Evolutionary conservation across 2,113 vertebrate species (phyloP).

Genomic region (Panurus biarmicus): DNA sequence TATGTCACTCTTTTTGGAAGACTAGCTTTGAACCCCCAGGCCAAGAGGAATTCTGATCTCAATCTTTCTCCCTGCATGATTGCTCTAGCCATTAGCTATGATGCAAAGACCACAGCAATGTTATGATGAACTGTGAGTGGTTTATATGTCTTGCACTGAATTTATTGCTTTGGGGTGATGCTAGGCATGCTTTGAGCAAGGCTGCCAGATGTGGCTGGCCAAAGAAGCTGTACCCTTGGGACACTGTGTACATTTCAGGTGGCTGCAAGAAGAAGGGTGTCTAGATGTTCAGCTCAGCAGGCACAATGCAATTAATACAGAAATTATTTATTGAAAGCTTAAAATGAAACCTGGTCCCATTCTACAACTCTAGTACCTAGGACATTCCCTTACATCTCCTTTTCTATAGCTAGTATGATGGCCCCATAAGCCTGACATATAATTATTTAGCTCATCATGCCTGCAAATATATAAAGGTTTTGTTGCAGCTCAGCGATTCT

Average conservation of each 20-base stretch:
- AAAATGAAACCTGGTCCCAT: background rate
- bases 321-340: background rate
- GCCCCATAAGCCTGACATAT: background rate
- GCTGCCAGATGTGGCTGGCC: background rate
- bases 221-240: background rate
- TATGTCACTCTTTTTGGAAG: background rate
- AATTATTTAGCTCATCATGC: background rate
- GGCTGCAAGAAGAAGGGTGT: background rate
- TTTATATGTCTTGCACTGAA: background rate
- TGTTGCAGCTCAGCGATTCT: background rate
- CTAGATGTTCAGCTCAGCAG: background rate
- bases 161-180: background rate
- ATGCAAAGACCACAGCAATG: background rate
- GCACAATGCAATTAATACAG: background rate
- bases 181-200: background rate
- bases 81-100: background rate
- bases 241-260: fast-evolving
- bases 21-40: background rate
- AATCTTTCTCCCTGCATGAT: background rate
- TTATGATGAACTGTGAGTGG: background rate
- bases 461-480: background rate
- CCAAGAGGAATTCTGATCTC: background rate
- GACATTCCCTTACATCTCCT: background rate
- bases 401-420: background rate
- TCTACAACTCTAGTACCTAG: background rate